These are phyloP conservation scores for Telmatochromis sp. DNA, from an alignment of 2,113 vertebrate genomes.

Conservation along the genomic window DNA sequence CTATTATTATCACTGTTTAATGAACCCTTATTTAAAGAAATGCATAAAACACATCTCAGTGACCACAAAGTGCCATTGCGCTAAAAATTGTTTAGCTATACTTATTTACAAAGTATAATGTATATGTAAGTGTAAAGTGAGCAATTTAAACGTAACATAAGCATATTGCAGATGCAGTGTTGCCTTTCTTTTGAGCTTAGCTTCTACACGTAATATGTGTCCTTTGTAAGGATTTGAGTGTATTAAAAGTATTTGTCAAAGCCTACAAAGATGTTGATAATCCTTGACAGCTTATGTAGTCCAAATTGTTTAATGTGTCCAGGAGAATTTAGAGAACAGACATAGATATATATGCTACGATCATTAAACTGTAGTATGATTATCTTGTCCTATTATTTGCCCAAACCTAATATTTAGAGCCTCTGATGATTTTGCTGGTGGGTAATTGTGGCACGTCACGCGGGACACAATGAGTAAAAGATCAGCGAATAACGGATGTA, in stretches of 20 bases:
- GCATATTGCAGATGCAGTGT: background rate
- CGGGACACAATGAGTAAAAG: background rate
- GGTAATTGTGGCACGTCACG: background rate
- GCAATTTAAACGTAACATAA: background rate
- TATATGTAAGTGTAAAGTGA: background rate
- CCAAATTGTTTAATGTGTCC: background rate
- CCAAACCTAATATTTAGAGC: background rate
- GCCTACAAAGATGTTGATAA: background rate
- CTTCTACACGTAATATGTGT: background rate
- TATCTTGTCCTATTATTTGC: background rate
- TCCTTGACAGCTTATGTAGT: background rate
- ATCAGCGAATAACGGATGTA: slow-evolving; percentile 38
- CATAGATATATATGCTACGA: background rate
- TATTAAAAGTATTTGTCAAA: background rate
- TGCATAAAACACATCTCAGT: background rate
- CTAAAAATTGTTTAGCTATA: background rate
- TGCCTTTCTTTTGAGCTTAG: background rate
- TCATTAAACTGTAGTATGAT: background rate
- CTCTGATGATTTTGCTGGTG: background rate
- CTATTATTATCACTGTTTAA: background rate
- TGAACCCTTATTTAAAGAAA: background rate
- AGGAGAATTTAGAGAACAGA: background rate
- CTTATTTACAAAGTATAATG: background rate
- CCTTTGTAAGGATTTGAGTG: background rate
- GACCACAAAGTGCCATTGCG: background rate